Percentiles rank a stretch among this genome's conserved stretches.
phyloP scores from a whole-genome alignment of 2,113 vertebrate genomes.

The Apodemus speciosus region DNA sequence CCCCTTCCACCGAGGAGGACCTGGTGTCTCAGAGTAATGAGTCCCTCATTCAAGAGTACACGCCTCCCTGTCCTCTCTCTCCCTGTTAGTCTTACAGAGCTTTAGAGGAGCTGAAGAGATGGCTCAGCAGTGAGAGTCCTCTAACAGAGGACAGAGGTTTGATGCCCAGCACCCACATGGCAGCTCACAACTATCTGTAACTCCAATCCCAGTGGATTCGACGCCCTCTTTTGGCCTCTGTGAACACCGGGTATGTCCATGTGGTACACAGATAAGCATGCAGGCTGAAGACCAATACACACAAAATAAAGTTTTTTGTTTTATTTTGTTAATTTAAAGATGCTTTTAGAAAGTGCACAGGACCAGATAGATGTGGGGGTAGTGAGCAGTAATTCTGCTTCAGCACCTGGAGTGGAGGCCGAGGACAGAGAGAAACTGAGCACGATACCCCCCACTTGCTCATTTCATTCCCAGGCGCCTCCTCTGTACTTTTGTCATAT shows the following conservation, averaged over 20 bases:
- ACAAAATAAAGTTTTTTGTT: not conserved
- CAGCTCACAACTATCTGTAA: not conserved
- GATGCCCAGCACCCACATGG: not conserved
- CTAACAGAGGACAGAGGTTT: not conserved
- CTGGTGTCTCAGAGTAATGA: slow-evolving; percentile 22
- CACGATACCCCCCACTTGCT: not conserved
- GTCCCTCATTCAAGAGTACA: not conserved
- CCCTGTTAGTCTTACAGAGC: not conserved
- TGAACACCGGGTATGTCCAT: not conserved
- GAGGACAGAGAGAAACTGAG: not conserved
- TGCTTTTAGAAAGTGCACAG: slow-evolving; percentile 1
- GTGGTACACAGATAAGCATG: not conserved
- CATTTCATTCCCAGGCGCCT: not conserved
- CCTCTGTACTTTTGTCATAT: not conserved
- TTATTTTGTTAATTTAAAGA: not conserved
- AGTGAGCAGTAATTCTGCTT: not conserved
- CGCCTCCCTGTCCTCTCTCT: not conserved
- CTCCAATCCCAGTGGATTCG: not conserved
- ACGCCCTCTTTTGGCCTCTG: not conserved
- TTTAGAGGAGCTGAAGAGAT: not conserved
- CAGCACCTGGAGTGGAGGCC: not conserved
- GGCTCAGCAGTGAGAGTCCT: not conserved
- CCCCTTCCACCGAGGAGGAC: not conserved
- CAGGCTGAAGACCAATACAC: not conserved
- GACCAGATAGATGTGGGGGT: not conserved